A percentile compares a stretch with the other conserved stretches of the same genome.
Evolutionary conservation across 1,140 invertebrate genomes (phyloP).

Genomic region (Drosophila kanapiae): DNA sequence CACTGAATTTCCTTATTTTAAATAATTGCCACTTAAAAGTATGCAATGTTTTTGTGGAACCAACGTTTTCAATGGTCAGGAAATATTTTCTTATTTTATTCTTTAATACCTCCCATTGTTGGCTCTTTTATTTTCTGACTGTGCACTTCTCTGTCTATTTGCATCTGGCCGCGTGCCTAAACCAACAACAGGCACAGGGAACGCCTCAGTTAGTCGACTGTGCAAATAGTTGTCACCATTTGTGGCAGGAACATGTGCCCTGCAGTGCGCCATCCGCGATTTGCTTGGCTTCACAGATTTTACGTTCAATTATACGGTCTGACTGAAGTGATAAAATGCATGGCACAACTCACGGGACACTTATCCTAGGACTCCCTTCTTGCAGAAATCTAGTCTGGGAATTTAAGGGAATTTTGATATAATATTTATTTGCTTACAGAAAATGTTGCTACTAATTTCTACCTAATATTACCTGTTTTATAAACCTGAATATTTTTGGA

Average conservation of each 20-base stretch:
- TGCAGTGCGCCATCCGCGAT: constrained; percentile 31
- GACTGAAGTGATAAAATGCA: constrained; percentile 82
- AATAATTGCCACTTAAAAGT: background rate
- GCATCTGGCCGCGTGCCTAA: constrained; percentile 54
- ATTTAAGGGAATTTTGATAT: constrained; percentile 1
- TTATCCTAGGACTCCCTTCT: constrained; percentile 1
- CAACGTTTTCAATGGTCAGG: background rate
- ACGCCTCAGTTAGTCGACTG: constrained; percentile 61
- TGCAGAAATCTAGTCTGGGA: background rate
- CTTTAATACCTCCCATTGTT: background rate
- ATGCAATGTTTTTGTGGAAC: background rate
- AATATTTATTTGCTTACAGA: background rate
- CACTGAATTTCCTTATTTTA: too few species aligned
- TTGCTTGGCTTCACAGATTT: constrained; percentile 69
- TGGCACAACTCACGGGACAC: constrained; percentile 36
- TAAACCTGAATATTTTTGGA: background rate
- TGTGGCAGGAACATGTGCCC: constrained; percentile 54
- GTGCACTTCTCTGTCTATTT: constrained; percentile 7
- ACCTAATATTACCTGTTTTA: too few species aligned
- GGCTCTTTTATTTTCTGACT: background rate
- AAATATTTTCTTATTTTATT: too few species aligned
- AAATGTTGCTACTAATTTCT: background rate
- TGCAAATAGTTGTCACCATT: constrained; percentile 80
- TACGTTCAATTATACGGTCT: constrained; percentile 83
- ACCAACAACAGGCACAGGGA: constrained; percentile 47